Evolutionary conservation across 2,888 invertebrate species (phyloP).

Genomic region (Drosophila algonquin): DNA sequence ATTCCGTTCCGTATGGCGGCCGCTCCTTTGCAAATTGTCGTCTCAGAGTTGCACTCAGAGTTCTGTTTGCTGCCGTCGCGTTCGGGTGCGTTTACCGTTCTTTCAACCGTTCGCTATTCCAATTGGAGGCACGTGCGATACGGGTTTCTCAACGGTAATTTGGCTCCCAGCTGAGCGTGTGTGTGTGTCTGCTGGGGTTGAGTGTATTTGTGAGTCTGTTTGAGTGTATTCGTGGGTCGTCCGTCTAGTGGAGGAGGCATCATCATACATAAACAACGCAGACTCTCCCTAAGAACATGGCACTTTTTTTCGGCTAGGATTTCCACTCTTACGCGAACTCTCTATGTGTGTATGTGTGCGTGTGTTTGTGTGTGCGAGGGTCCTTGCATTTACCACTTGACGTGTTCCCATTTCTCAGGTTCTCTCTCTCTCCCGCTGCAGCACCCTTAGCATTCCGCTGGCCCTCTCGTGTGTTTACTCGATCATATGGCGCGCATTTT

Average conservation of each 20-base stretch:
- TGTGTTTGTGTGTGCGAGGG: conserved; percentile 26
- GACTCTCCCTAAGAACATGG: conserved; percentile 50
- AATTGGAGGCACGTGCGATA: conserved; percentile 57
- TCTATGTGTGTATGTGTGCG: conserved; percentile 17
- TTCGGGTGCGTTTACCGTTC: conserved; percentile 67
- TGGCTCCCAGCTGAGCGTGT: neutral
- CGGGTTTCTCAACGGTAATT: conserved; percentile 42
- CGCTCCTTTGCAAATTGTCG: conserved; percentile 48
- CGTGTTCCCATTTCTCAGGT: conserved; percentile 76
- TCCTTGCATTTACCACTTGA: conserved; percentile 69
- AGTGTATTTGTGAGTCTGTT: conserved; percentile 33
- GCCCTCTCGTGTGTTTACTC: conserved; percentile 61
- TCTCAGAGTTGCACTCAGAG: conserved; percentile 69
- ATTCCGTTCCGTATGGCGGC: conserved; percentile 54
- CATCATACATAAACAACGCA: conserved; percentile 50
- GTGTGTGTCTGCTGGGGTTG: conserved; percentile 11
- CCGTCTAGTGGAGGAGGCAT: conserved; percentile 8
- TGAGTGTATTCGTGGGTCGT: conserved; percentile 33
- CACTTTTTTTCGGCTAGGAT: conserved; percentile 21
- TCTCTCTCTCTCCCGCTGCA: conserved; percentile 8
- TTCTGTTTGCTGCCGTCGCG: conserved; percentile 76
- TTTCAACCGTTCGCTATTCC: conserved; percentile 36
- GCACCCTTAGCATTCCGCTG: neutral
- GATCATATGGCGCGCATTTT: conserved; percentile 77
- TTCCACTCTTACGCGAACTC: conserved; percentile 13